Evolutionary conservation across 2,797 vertebrate genomes (phyloP).

Genomic region (Garrulus glandarius): DNA sequence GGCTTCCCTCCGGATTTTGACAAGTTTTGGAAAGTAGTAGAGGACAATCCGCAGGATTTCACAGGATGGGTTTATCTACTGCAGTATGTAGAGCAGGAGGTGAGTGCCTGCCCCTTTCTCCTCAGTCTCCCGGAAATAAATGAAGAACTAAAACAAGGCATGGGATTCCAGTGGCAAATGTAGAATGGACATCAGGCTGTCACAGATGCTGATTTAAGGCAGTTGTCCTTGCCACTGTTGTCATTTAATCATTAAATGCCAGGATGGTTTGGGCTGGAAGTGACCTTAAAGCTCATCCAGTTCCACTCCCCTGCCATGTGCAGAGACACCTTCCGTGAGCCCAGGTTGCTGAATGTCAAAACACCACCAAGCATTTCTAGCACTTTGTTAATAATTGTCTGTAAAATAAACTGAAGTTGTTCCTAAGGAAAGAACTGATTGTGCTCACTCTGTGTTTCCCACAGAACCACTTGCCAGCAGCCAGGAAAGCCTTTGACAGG

Average conservation of each 20-base stretch:
- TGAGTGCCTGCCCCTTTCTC: conserved; percentile 61
- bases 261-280: neutral
- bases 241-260: neutral
- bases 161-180: neutral
- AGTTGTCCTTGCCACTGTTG: neutral
- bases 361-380: rapidly evolving
- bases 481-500: conserved; percentile 89
- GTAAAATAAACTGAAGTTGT: rapidly evolving
- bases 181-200: neutral
- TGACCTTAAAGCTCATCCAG: neutral
- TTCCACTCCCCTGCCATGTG: neutral
- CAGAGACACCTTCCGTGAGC: neutral
- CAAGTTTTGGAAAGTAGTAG: conserved; percentile 89
- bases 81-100: conserved; percentile 97
- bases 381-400: neutral
- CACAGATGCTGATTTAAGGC: neutral
- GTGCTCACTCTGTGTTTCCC: neutral
- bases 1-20: conserved; percentile 89
- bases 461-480: conserved; percentile 87
- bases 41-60: conserved; percentile 95
- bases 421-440: neutral
- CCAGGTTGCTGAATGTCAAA: rapidly evolving
- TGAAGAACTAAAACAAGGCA: rapidly evolving
- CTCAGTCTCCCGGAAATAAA: neutral
- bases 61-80: conserved; percentile 96